phyloP scores from a whole-genome alignment of 2,797 vertebrate species.

The Karalla daura region DNA sequence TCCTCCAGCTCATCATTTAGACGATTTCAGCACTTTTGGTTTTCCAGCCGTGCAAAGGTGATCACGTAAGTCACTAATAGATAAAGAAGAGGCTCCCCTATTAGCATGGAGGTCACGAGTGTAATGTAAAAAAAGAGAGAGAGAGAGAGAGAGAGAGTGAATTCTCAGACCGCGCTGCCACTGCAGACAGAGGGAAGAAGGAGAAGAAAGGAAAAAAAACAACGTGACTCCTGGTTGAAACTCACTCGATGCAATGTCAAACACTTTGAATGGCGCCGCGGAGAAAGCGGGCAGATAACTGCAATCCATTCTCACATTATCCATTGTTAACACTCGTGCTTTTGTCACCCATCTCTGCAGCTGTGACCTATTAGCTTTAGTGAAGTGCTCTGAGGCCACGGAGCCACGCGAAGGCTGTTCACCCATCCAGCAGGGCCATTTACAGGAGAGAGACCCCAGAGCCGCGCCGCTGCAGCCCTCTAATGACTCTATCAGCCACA shows the following conservation, averaged over 20 bases:
- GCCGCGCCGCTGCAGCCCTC: constrained; percentile 81
- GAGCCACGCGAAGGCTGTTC: constrained; percentile 74
- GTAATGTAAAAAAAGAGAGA: constrained; percentile 51
- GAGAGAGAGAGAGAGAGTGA: too few species aligned
- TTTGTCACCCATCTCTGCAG: constrained; percentile 69
- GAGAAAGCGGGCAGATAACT: constrained; percentile 52
- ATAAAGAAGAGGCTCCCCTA: constrained; percentile 65
- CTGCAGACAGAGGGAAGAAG: constrained; percentile 41
- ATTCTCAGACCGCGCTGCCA: constrained; percentile 45
- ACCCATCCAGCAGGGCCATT: constrained; percentile 84
- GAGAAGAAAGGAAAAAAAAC: too few species aligned
- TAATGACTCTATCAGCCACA: constrained; percentile 89
- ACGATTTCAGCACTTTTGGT: constrained; percentile 84
- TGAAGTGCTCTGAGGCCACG: constrained; percentile 68
- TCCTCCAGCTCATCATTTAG: constrained; percentile 79
- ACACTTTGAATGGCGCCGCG: constrained; percentile 44
- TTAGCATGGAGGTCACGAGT: constrained; percentile 68
- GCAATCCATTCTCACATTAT: constrained; percentile 65
- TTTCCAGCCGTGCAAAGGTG: constrained; percentile 61
- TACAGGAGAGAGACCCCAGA: constrained; percentile 83
- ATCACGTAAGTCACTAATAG: constrained; percentile 71
- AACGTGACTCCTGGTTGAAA: constrained; percentile 54
- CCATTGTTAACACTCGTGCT: constrained; percentile 67
- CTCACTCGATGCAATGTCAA: constrained; percentile 60
- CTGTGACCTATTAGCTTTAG: constrained; percentile 76